These are phyloP conservation scores for Alectura lathami DNA, from an alignment of 2,113 vertebrate species.

Conservation along the genomic window DNA sequence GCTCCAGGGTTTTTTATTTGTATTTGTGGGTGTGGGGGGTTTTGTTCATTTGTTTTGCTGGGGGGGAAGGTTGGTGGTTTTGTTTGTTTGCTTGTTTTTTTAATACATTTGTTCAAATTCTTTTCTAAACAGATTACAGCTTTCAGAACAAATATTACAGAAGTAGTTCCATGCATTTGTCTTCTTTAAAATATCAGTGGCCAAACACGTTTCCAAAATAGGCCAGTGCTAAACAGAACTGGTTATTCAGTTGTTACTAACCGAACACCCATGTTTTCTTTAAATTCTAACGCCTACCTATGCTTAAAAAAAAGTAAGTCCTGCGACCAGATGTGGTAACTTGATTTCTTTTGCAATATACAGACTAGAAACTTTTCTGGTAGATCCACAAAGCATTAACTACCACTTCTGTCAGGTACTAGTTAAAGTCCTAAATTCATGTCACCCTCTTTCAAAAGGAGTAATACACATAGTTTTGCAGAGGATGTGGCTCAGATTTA, in stretches of 20 bases:
- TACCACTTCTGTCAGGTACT: neutral
- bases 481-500: neutral
- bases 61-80: too few relatives aligned
- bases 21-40: neutral
- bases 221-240: neutral
- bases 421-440: neutral
- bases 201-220: neutral
- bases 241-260: neutral
- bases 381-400: neutral
- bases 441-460: neutral
- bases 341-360: neutral
- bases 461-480: neutral
- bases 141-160: neutral
- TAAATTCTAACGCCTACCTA: neutral
- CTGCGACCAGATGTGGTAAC: neutral
- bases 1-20: neutral
- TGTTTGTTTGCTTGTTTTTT: neutral
- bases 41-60: neutral
- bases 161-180: neutral
- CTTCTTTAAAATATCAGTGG: neutral
- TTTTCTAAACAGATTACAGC: neutral
- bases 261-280: neutral
- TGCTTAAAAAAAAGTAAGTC: neutral
- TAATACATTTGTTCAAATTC: neutral
- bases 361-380: neutral